Conservation (phyloP, 2,888 invertebrate species). For the Diogma glabrata region DNA sequence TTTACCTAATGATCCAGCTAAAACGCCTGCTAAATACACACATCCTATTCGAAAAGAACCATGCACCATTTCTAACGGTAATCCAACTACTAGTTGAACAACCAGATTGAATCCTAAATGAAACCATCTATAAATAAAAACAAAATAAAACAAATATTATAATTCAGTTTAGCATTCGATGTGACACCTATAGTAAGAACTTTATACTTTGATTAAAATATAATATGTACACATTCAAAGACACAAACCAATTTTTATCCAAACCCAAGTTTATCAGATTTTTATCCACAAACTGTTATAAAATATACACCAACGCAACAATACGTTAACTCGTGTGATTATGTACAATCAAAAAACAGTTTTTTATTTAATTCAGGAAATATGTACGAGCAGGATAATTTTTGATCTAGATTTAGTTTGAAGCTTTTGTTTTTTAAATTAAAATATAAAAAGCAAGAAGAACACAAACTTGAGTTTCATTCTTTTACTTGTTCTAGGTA, state of each 20-base stretch:
- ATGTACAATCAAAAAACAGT: too few relatives aligned
- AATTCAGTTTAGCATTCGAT: background rate
- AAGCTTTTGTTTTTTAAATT: too few relatives aligned
- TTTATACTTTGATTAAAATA: too few relatives aligned
- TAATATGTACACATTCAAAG: too few relatives aligned
- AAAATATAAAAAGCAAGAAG: too few relatives aligned
- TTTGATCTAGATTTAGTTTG: too few relatives aligned
- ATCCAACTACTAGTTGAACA: conserved; percentile 84
- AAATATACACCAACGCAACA: background rate
- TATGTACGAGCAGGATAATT: too few relatives aligned
- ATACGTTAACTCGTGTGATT: too few relatives aligned
- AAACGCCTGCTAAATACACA: conserved; percentile 85
- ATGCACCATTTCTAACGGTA: conserved; percentile 94
- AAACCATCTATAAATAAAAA: conserved; percentile 56
- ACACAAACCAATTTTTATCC: too few relatives aligned
- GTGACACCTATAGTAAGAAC: conserved; percentile 1
- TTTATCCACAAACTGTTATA: background rate
- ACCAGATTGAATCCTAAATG: conserved; percentile 90
- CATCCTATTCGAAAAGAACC: conserved; percentile 77
- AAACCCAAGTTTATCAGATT: background rate
- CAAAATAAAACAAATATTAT: background rate
- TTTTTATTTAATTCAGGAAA: too few relatives aligned
- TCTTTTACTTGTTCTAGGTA: too few relatives aligned
- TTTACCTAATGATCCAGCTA: conserved; percentile 58
- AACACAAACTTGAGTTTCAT: too few relatives aligned